Conservation (phyloP, 2,888 invertebrate species). For the Temnothorax rugatulus region DNA sequence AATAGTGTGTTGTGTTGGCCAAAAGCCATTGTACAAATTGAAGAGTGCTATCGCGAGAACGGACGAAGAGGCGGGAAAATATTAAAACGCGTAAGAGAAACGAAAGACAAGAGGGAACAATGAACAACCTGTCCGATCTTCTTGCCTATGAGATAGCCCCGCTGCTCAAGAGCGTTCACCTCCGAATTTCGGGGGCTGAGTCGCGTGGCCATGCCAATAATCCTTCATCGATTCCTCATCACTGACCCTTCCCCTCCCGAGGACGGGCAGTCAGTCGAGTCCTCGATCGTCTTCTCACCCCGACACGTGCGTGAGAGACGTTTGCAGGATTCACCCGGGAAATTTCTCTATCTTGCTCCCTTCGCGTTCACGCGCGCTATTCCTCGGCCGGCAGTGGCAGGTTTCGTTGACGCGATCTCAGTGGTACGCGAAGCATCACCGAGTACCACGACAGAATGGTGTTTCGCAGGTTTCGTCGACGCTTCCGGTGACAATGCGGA, state of each 20-base stretch:
- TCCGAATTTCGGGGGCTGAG: constrained; percentile 93
- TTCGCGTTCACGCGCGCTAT: background rate
- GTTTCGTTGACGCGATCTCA: constrained; percentile 44
- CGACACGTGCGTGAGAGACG: background rate
- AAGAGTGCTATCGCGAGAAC: background rate
- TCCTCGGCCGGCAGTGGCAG: constrained; percentile 10
- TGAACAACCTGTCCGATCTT: constrained; percentile 91
- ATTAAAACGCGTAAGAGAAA: background rate
- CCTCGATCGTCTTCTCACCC: background rate
- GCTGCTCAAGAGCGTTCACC: constrained; percentile 93
- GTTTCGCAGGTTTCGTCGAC: constrained; percentile 64
- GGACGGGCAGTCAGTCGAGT: constrained; percentile 39
- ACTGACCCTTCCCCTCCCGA: constrained; percentile 41
- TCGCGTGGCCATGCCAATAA: constrained; percentile 89
- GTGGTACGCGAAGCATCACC: constrained; percentile 15
- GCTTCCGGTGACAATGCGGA: constrained; percentile 56
- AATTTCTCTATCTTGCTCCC: constrained; percentile 15
- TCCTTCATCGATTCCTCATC: constrained; percentile 79
- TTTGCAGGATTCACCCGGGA: constrained; percentile 8
- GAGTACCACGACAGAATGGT: constrained; percentile 38
- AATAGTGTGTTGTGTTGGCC: accelerated
- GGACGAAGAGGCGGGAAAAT: background rate
- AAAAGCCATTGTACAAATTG: background rate
- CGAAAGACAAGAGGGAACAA: constrained; percentile 16
- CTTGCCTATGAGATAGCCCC: constrained; percentile 94